These are phyloP conservation scores for Silurus meridionalis DNA, from an alignment of 2,113 vertebrate species.

Conservation along the genomic window DNA sequence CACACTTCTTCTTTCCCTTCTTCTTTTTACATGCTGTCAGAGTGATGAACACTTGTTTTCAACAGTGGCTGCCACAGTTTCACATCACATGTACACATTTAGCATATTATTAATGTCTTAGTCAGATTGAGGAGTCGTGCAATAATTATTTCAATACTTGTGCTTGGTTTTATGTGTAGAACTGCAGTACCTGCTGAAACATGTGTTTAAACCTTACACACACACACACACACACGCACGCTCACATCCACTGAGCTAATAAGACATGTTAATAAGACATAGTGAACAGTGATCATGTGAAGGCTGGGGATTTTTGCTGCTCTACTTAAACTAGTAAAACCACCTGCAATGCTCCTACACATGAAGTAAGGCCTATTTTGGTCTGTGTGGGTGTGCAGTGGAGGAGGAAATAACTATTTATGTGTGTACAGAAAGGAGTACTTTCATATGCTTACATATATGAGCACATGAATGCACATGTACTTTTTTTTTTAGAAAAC, in stretches of 20 bases:
- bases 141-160: neutral
- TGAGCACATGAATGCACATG: slow-evolving; percentile 12
- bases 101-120: slow-evolving; percentile 38
- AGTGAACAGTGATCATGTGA: slow-evolving; percentile 37
- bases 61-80: slow-evolving; percentile 37
- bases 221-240: neutral
- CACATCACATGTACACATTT: slow-evolving; percentile 21
- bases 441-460: slow-evolving; percentile 22
- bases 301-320: slow-evolving; percentile 28
- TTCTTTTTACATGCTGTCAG: slow-evolving; percentile 64
- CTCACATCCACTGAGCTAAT: neutral
- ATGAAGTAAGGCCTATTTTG: slow-evolving; percentile 24
- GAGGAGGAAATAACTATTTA: slow-evolving; percentile 47
- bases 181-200: neutral
- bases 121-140: slow-evolving; percentile 34
- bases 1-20: slow-evolving; percentile 76
- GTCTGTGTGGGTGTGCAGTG: slow-evolving; percentile 28
- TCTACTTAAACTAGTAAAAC: slow-evolving; percentile 27
- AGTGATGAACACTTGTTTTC: slow-evolving; percentile 58
- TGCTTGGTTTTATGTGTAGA: neutral
- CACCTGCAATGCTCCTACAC: slow-evolving; percentile 16
- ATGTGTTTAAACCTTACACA: neutral
- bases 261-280: neutral
- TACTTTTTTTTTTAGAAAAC: neutral
- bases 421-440: slow-evolving; percentile 30